Evolutionary conservation across 2,113 vertebrate species (phyloP).

Genomic region (Chionis minor): DNA sequence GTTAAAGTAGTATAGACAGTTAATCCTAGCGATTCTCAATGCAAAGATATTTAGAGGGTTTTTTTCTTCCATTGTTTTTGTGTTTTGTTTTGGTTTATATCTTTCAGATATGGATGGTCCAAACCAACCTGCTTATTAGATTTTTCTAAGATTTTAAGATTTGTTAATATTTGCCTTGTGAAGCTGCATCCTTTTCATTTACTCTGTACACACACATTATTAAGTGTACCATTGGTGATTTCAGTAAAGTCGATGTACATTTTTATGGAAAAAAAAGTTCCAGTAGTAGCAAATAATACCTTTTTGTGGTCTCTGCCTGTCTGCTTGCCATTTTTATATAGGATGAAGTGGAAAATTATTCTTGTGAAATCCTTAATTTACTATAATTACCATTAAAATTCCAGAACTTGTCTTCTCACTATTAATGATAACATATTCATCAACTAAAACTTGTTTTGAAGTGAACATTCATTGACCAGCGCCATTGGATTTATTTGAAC

Average conservation of each 20-base stretch:
- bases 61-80: too few relatives aligned
- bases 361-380: background rate
- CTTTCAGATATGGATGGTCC: background rate
- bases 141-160: background rate
- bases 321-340: background rate
- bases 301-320: background rate
- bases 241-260: background rate
- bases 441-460: background rate
- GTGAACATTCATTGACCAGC: background rate
- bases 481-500: background rate
- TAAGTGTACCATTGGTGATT: background rate
- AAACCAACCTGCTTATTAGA: background rate
- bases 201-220: background rate
- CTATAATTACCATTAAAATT: background rate
- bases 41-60: background rate
- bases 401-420: background rate
- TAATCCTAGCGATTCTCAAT: background rate
- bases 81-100: background rate
- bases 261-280: background rate
- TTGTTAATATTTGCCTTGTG: background rate
- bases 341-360: background rate
- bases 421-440: background rate
- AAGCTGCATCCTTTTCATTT: background rate
- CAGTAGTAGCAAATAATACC: background rate
- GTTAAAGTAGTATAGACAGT: background rate